Evolutionary conservation across 2,113 vertebrate species (phyloP).

Genomic region (Oreochromis spilurus): DNA sequence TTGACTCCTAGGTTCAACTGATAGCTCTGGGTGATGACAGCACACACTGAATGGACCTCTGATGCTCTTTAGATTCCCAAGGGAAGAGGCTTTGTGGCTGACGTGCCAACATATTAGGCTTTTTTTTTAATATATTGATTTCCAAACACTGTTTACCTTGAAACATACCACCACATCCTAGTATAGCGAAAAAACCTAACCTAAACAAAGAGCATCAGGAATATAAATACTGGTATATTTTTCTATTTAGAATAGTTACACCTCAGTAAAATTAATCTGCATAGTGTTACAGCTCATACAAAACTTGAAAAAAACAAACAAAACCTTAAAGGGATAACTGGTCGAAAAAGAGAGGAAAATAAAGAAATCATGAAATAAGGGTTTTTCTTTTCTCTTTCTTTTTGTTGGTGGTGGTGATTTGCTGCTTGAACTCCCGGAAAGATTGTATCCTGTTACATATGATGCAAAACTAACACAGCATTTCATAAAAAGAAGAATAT

Average conservation of each 20-base stretch:
- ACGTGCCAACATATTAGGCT: slow-evolving; percentile 42
- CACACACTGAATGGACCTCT: slow-evolving; percentile 17
- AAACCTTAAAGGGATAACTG: neutral
- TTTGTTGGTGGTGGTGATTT: neutral
- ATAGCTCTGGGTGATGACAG: slow-evolving; percentile 42
- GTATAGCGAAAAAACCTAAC: neutral
- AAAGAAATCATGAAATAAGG: too few relatives aligned
- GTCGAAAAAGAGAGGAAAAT: neutral
- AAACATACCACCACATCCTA: neutral
- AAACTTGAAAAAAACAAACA: neutral
- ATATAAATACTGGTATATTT: neutral
- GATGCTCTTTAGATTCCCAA: slow-evolving; percentile 24
- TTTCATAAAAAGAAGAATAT: neutral
- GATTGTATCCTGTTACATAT: neutral
- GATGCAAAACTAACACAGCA: neutral
- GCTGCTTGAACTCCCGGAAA: neutral
- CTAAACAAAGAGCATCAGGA: neutral
- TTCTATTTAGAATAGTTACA: neutral
- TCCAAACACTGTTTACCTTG: slow-evolving; percentile 11
- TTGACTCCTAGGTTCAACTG: slow-evolving; percentile 48
- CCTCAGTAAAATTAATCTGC: neutral
- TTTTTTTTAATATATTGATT: slow-evolving; percentile 41
- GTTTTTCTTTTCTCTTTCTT: neutral
- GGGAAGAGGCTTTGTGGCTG: slow-evolving; percentile 23
- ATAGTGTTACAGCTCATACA: neutral